These are phyloP conservation scores for Anodontia alba DNA, from an alignment of 2,888 invertebrate species.

Conservation along the genomic window DNA sequence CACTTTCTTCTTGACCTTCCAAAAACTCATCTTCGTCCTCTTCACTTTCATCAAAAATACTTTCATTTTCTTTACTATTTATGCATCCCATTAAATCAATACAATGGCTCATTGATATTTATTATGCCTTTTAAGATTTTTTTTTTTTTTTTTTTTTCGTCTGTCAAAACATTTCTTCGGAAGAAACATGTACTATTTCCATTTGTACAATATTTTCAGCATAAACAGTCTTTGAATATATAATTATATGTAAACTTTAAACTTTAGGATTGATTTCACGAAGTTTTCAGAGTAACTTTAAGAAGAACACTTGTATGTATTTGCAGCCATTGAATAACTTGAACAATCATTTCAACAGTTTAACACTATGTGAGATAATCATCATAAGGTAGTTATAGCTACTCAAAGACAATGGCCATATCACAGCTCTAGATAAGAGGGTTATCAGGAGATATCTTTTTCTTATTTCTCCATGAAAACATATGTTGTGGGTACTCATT, in stretches of 20 bases:
- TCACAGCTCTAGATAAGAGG: no score
- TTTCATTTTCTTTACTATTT: background rate
- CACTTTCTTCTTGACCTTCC: background rate
- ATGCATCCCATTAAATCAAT: slow-evolving; percentile 14
- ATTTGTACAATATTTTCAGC: background rate
- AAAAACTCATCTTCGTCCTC: background rate
- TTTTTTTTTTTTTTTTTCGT: background rate
- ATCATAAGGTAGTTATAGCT: slow-evolving; percentile 4
- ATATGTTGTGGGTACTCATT: no score
- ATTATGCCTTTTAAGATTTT: no score
- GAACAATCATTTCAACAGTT: background rate
- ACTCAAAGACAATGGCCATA: background rate
- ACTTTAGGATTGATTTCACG: background rate
- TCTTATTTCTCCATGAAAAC: no score
- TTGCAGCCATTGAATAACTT: background rate
- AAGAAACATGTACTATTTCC: background rate
- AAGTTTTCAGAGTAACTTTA: no score
- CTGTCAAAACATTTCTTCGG: background rate
- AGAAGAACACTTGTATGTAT: background rate
- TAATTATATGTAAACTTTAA: background rate
- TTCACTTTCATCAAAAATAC: background rate
- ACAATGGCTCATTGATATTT: slow-evolving; percentile 11
- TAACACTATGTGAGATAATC: background rate
- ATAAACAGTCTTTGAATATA: background rate
- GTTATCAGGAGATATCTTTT: no score